phyloP scores from a whole-genome alignment of 2,113 vertebrate species.

The Rhea americana region DNA sequence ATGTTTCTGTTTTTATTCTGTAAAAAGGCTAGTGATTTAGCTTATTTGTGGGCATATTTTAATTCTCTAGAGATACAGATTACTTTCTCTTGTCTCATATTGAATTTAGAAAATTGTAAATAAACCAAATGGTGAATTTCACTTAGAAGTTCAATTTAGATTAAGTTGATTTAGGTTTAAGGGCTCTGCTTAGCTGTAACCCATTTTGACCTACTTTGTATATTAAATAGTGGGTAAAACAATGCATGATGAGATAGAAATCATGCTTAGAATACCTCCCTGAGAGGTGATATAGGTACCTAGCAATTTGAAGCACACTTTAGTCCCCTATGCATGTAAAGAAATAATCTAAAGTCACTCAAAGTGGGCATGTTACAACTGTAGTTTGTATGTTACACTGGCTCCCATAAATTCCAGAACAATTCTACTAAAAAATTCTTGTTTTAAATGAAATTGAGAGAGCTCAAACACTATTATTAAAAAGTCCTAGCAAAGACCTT shows the following conservation, averaged over 20 bases:
- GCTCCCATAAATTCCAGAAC: background rate
- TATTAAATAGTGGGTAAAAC: background rate
- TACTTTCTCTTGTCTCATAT: background rate
- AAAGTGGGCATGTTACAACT: background rate
- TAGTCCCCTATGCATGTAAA: fast-evolving
- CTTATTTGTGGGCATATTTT: conserved; percentile 27
- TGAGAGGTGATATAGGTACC: background rate
- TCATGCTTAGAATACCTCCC: background rate
- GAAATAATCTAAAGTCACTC: background rate
- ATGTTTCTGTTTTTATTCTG: background rate
- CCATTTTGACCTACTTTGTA: conserved; percentile 50
- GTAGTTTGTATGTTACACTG: background rate
- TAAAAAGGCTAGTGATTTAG: background rate
- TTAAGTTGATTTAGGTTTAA: conserved; percentile 44
- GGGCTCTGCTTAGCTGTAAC: conserved; percentile 1
- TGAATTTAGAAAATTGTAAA: conserved; percentile 43
- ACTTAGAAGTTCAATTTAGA: conserved; percentile 36
- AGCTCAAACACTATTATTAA: background rate
- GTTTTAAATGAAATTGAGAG: background rate
- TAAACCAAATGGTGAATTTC: conserved; percentile 42
- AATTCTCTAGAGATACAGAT: conserved; percentile 12
- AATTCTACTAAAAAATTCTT: background rate
- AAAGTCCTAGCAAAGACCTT: background rate
- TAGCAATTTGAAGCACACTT: background rate
- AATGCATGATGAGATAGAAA: background rate